A percentile compares a stretch with the other conserved stretches of the same genome.
Evolutionary conservation across 2,888 invertebrate species (phyloP).

Genomic region (Brachypterus glaber): DNA sequence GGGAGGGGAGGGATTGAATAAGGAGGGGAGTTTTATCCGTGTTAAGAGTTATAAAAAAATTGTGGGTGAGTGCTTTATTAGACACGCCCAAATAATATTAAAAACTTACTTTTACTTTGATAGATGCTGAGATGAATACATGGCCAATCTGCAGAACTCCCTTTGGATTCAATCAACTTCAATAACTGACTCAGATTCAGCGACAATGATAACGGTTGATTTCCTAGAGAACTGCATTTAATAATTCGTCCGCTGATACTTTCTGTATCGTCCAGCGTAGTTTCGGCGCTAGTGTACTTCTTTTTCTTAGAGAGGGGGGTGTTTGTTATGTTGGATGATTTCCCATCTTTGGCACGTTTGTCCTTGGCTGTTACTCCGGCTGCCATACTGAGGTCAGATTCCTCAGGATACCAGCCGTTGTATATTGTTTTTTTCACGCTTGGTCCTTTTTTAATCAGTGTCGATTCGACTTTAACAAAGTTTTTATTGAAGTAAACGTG

Average conservation of each 20-base stretch:
- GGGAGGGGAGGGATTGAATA: too few species aligned
- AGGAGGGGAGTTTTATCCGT: too few species aligned
- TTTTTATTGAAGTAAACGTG: constrained; percentile 40
- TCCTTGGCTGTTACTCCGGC: constrained; percentile 84
- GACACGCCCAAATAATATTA: too few species aligned
- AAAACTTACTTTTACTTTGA: constrained; percentile 34
- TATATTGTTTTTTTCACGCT: constrained; percentile 18
- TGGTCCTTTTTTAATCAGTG: constrained; percentile 27
- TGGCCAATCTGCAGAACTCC: constrained; percentile 35
- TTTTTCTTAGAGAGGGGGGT: constrained; percentile 39
- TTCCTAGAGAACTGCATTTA: constrained; percentile 34
- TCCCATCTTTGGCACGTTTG: constrained; percentile 75
- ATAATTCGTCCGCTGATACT: constrained; percentile 34
- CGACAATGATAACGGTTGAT: constrained; percentile 34
- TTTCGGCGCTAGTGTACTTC: constrained; percentile 19
- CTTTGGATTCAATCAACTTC: constrained; percentile 34
- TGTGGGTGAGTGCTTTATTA: too few species aligned
- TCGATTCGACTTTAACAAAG: too few species aligned
- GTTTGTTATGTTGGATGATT: constrained; percentile 47
- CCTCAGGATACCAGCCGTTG: constrained; percentile 39
- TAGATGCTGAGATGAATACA: constrained; percentile 38
- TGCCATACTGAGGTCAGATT: constrained; percentile 57
- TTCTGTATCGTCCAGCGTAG: constrained; percentile 23
- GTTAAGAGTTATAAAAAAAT: too few species aligned
- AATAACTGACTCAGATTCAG: constrained; percentile 38